These are phyloP conservation scores for Unio delphinus DNA, from an alignment of 2,888 invertebrate species.

Conservation along the genomic window DNA sequence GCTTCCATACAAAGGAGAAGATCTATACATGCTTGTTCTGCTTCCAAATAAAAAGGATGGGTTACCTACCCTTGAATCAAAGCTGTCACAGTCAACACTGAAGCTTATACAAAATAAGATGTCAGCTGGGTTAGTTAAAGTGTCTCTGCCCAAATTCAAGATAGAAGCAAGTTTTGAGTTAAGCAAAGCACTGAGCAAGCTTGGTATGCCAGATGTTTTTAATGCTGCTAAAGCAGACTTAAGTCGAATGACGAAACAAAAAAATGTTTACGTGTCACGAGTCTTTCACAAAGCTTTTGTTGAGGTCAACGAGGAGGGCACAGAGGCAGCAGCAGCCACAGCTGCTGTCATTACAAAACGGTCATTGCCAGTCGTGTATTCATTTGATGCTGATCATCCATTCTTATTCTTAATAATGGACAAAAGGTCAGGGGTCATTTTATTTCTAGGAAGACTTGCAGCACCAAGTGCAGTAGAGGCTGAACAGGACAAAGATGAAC, in stretches of 20 bases:
- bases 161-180: slow-evolving; percentile 42
- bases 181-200: slow-evolving; percentile 30
- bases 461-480: slow-evolving; percentile 1
- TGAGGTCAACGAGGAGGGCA: slow-evolving; percentile 67
- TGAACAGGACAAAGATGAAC: too few species aligned
- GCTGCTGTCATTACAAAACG: slow-evolving; percentile 33
- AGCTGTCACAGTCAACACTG: slow-evolving; percentile 7
- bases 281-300: slow-evolving; percentile 68
- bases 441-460: slow-evolving; percentile 41
- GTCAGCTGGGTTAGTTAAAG: slow-evolving; percentile 10
- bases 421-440: slow-evolving; percentile 29
- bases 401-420: slow-evolving; percentile 63
- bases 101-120: slow-evolving; percentile 2
- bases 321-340: slow-evolving; percentile 68
- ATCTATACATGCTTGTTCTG: slow-evolving; percentile 55
- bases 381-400: slow-evolving; percentile 57
- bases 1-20: slow-evolving; percentile 77
- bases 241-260: slow-evolving; percentile 51
- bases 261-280: slow-evolving; percentile 47
- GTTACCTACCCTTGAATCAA: slow-evolving; percentile 32
- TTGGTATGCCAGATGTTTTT: slow-evolving; percentile 63
- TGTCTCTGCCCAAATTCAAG: slow-evolving; percentile 51
- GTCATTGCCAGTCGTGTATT: slow-evolving; percentile 16
- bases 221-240: slow-evolving; percentile 52
- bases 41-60: slow-evolving; percentile 53